Evolutionary conservation across 2,113 vertebrate genomes (phyloP).

Genomic region (Hyaena hyaena): DNA sequence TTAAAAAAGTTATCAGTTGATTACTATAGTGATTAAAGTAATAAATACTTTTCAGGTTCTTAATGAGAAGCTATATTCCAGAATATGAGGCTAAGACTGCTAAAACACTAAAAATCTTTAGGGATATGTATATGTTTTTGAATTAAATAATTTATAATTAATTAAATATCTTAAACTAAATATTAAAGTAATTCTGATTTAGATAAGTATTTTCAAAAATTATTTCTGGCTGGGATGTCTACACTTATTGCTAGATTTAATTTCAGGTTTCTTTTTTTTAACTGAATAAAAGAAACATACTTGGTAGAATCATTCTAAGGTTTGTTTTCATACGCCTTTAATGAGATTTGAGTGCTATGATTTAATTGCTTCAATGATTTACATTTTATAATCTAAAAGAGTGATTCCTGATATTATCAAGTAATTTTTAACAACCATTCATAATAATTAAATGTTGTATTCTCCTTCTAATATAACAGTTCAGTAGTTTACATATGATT

Average conservation of each 20-base stretch:
- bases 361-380: constrained; percentile 52
- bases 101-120: constrained; percentile 7
- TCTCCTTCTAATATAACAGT: not conserved
- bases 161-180: constrained; percentile 27
- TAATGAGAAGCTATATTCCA: constrained; percentile 21
- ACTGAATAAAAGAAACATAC: constrained; percentile 36
- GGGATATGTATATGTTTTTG: not conserved
- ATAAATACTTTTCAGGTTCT: constrained; percentile 41
- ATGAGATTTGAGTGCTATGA: constrained; percentile 36
- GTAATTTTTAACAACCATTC: constrained; percentile 8
- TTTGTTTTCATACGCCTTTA: constrained; percentile 40
- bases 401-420: not conserved
- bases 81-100: not conserved
- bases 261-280: constrained; percentile 32
- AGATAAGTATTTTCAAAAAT: constrained; percentile 22
- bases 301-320: not conserved
- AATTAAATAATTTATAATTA: constrained; percentile 50
- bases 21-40: constrained; percentile 38
- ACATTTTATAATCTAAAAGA: constrained; percentile 54
- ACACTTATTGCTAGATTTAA: not conserved
- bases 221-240: not conserved
- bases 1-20: not conserved
- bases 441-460: constrained; percentile 27
- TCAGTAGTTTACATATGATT: not conserved
- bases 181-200: constrained; percentile 17